Evolutionary conservation across 2,113 vertebrate genomes (phyloP), one percentile per base, ranked within the genome.

Genomic region (Pterocles burchelli): DNA sequence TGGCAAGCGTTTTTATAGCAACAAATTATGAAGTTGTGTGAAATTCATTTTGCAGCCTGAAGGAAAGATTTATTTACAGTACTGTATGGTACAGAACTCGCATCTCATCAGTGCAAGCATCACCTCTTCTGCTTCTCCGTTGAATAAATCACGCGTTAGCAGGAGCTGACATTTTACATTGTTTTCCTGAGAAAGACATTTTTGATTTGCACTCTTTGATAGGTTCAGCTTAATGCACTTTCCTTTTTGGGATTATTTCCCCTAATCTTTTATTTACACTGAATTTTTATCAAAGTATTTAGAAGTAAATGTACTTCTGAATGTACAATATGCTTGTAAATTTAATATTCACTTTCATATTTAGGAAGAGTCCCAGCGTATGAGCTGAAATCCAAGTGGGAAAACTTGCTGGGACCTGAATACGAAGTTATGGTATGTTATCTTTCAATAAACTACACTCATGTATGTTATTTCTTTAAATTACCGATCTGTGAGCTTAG

Each of bases 361-460:
- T 90, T 94, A 98, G 98, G 97, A 85, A 88, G 59, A 71, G 82
- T 74, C 45, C 83, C 93, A 92, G 95, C 98, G 73, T 97, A 98
- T 71, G 97, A 97, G 85, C 97, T 99, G 85, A 99, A 98, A 92
- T 98, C 98, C 89, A 99, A 98, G 92, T 99, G 99, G 99, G 98
- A 99, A 96, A 98, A 98, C 66, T 97, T 99, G 22, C 96, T 99
- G 92, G 99, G 99, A 80, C 98, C 99, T 24, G 98, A 98, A 86
- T 99, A 99, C 29, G 96, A 98, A 96, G 99, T 99, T 96, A 98
- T 99, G 99, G 99, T 99, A 98, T 94, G 98, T 97, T 94, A 79
- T 85, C 84, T 77, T 94, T 71, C 73, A 59, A 58, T 95, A 90
- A 95, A 93, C 93, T 92, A 18, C 58, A 46, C 33, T 92, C 34